Conservation (phyloP, 2,797 vertebrate genomes). For the Anguilla pacifica region DNA sequence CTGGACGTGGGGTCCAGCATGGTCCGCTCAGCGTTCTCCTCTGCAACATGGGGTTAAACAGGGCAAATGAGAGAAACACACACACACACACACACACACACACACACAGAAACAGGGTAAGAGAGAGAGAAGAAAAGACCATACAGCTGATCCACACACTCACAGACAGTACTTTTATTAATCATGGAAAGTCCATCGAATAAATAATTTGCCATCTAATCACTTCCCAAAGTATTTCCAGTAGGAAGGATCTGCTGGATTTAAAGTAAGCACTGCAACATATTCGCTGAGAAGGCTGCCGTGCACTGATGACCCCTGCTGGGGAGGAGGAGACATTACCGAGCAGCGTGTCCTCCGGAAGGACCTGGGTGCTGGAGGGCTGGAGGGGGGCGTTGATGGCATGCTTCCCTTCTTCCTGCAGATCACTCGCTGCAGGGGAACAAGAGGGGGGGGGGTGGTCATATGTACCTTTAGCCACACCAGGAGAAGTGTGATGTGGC, state of each 20-base stretch:
- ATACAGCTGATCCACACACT: background rate
- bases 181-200: background rate
- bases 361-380: constrained; percentile 75
- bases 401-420: constrained; percentile 93
- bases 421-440: constrained; percentile 84
- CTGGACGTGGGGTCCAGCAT: constrained; percentile 92
- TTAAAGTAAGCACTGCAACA: background rate
- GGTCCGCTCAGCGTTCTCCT: constrained; percentile 94
- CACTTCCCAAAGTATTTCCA: background rate
- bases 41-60: constrained; percentile 60
- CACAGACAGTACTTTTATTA: background rate
- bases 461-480: background rate
- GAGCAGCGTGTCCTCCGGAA: constrained; percentile 87
- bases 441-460: background rate
- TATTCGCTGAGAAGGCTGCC: background rate
- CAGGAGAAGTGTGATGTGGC: background rate
- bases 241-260: background rate
- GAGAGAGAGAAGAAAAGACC: too few species aligned
- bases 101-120: background rate
- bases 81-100: background rate
- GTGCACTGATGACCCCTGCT: background rate
- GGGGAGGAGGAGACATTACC: constrained; percentile 69
- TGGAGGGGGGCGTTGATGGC: constrained; percentile 91
- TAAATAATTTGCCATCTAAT: too few species aligned
- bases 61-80: background rate